Evolutionary conservation across 2,797 vertebrate species (phyloP).

Genomic region (Liasis olivaceus): DNA sequence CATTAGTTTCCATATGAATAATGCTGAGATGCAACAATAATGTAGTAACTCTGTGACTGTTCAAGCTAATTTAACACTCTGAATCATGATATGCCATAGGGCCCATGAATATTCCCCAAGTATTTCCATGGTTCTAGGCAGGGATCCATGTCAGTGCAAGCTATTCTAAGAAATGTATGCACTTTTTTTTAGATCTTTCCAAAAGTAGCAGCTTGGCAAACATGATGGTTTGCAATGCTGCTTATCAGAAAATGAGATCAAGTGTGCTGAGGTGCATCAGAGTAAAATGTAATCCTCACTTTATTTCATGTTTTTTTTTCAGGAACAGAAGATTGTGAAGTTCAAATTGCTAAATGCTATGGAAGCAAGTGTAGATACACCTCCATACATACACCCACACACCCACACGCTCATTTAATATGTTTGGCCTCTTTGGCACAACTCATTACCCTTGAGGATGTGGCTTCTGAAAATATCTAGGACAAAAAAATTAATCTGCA

Average conservation of each 20-base stretch:
- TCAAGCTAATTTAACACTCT: not conserved
- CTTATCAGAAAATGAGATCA: slow-evolving; percentile 19
- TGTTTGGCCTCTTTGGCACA: slow-evolving; percentile 17
- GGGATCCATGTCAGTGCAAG: not conserved
- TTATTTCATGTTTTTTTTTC: not conserved
- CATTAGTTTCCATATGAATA: slow-evolving; percentile 31
- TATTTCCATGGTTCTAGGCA: not conserved
- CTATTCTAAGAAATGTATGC: not conserved
- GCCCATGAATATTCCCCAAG: not conserved
- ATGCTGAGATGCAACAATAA: slow-evolving; percentile 22
- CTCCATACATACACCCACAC: not conserved
- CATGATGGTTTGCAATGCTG: not conserved
- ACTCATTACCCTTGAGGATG: slow-evolving; percentile 14
- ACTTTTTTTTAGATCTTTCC: not conserved
- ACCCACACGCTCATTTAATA: not conserved
- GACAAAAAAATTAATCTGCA: not conserved
- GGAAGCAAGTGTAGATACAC: not conserved
- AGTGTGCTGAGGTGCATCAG: slow-evolving; percentile 9
- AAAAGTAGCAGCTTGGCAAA: slow-evolving; percentile 13
- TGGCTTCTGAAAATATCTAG: not conserved
- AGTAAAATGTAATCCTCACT: not conserved
- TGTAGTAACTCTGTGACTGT: slow-evolving; percentile 26
- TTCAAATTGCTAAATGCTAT: not conserved
- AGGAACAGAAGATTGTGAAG: not conserved
- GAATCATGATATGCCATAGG: not conserved